Conservation (phyloP, 2,888 invertebrate species). For the Cephus sareptanus region DNA sequence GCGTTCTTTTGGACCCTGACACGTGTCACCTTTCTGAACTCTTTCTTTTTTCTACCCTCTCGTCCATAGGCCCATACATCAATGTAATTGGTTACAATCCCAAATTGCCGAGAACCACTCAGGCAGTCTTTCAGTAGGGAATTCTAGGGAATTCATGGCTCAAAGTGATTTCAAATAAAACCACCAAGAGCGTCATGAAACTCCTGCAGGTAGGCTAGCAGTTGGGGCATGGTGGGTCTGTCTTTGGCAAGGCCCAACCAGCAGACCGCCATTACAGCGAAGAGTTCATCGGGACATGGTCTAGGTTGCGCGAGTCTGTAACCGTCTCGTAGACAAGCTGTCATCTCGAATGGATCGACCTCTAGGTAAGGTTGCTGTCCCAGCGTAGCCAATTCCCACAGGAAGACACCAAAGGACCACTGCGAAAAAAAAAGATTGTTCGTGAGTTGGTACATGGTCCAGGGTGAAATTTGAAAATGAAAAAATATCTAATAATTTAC, state of each 20-base stretch:
- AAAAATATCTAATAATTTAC: constrained; percentile 68
- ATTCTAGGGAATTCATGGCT: neutral
- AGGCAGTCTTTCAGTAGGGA: too few relatives aligned
- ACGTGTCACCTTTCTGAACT: constrained; percentile 13
- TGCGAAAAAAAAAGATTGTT: constrained; percentile 57
- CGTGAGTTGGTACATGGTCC: constrained; percentile 15
- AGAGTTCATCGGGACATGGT: constrained; percentile 96
- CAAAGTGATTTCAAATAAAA: constrained; percentile 69
- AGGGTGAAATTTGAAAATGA: neutral
- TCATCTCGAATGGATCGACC: constrained; percentile 92
- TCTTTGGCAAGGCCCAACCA: constrained; percentile 76
- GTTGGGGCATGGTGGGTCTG: constrained; percentile 77
- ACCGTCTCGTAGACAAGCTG: constrained; percentile 86
- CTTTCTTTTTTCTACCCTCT: too few relatives aligned
- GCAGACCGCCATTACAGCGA: constrained; percentile 80
- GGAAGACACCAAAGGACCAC: constrained; percentile 95
- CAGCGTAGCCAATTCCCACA: constrained; percentile 94
- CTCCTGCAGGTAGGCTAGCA: constrained; percentile 78
- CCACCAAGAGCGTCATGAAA: constrained; percentile 78
- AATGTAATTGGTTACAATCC: too few relatives aligned
- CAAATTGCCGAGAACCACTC: too few relatives aligned
- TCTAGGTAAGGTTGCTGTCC: constrained; percentile 92
- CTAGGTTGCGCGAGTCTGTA: constrained; percentile 91
- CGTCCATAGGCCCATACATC: too few relatives aligned
- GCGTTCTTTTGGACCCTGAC: constrained; percentile 24